phyloP scores from a whole-genome alignment of 2,888 invertebrate species.

The Trissonchulus latispiculum region DNA sequence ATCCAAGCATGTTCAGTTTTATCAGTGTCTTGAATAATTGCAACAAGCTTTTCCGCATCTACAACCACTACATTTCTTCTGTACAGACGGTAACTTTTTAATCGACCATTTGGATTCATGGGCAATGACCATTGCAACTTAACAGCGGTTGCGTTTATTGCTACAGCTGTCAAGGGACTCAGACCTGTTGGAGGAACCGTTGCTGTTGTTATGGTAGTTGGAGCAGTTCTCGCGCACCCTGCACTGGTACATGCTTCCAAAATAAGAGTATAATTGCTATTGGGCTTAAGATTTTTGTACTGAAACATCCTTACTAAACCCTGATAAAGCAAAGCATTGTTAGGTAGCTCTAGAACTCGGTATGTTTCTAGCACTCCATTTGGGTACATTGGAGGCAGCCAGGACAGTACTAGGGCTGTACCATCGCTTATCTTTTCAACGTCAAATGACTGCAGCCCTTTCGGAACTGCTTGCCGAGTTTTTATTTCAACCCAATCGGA shows the following conservation, averaged over 20 bases:
- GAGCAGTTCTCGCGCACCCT: neutral
- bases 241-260: constrained; percentile 10
- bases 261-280: neutral
- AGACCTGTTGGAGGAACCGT: neutral
- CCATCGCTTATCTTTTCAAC: neutral
- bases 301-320: neutral
- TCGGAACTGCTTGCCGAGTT: neutral
- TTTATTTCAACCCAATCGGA: constrained; percentile 2
- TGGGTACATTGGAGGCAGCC: neutral
- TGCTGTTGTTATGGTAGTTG: neutral
- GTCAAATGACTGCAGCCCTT: neutral
- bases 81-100: neutral
- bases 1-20: neutral
- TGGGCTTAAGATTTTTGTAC: neutral
- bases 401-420: neutral
- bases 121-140: neutral
- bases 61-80: neutral
- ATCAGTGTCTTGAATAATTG: neutral
- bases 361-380: constrained; percentile 13
- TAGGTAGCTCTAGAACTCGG: neutral
- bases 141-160: neutral
- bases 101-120: neutral
- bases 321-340: neutral
- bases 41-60: neutral
- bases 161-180: neutral